phyloP scores from a whole-genome alignment of 2,113 vertebrate species.

The Paedocypris sp. region DNA sequence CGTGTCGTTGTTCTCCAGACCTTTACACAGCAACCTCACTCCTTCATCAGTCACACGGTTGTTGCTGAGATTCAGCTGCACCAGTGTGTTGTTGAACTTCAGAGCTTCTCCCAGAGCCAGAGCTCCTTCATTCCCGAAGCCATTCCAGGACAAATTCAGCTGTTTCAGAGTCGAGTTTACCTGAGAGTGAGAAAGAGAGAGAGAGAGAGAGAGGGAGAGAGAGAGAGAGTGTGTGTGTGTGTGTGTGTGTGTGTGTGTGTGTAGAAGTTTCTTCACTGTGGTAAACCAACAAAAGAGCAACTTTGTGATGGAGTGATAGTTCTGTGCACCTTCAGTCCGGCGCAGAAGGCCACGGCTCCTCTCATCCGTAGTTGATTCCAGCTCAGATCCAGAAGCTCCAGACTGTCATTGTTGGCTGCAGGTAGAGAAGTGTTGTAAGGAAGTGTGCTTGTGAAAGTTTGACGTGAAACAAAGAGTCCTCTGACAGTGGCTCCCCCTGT shows the following conservation, averaged over 20 bases:
- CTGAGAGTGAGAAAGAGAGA: slow-evolving; percentile 47
- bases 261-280: too few species aligned
- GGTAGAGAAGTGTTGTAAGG: too few species aligned
- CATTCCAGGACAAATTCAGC: slow-evolving; percentile 77
- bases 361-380: slow-evolving; percentile 77
- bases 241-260: too few species aligned
- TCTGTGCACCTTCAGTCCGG: slow-evolving; percentile 67
- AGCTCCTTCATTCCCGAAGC: slow-evolving; percentile 80
- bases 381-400: slow-evolving; percentile 73
- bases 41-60: slow-evolving; percentile 76
- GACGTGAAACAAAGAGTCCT: too few species aligned
- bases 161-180: slow-evolving; percentile 66
- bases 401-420: slow-evolving; percentile 71
- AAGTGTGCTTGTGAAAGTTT: too few species aligned
- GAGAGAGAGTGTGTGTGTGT: neutral
- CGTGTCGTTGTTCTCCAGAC: slow-evolving; percentile 72
- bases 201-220: neutral
- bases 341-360: slow-evolving; percentile 68
- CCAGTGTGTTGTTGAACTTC: slow-evolving; percentile 68
- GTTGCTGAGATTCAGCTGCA: slow-evolving; percentile 69
- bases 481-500: too few species aligned
- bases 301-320: too few species aligned
- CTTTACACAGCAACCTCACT: slow-evolving; percentile 64
- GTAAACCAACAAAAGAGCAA: neutral
- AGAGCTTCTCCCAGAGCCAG: slow-evolving; percentile 77